Percentiles rank a stretch among this genome's conserved stretches.
phyloP scores from a whole-genome alignment of 2,797 vertebrate species.

The Bradypodion ventrale region DNA sequence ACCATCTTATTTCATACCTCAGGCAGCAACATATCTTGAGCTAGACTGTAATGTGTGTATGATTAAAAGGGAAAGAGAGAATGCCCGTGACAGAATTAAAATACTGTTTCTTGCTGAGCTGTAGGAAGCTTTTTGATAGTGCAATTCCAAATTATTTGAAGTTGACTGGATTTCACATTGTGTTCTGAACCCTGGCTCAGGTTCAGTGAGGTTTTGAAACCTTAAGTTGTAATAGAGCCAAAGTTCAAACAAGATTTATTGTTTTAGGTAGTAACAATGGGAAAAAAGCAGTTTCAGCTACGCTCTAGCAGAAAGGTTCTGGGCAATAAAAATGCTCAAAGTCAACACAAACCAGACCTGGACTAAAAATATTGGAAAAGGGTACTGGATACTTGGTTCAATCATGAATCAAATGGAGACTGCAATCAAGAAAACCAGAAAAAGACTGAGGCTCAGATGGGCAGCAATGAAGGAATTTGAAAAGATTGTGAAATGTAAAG shows the following conservation, averaged over 20 bases:
- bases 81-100: neutral
- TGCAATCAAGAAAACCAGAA: too few relatives aligned
- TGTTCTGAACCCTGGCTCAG: slow-evolving; percentile 9
- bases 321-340: neutral
- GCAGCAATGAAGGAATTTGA: too few relatives aligned
- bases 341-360: neutral
- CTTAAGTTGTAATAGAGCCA: neutral
- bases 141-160: slow-evolving; percentile 32
- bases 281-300: neutral
- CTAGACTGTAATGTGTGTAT: neutral
- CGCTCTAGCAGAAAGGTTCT: slow-evolving; percentile 1
- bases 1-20: neutral
- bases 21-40: neutral
- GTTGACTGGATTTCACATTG: slow-evolving; percentile 21
- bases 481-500: too few relatives aligned
- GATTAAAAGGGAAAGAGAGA: neutral
- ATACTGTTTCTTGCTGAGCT: neutral
- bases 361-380: neutral
- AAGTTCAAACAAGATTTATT: slow-evolving; percentile 22
- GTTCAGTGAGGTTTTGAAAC: slow-evolving; percentile 12
- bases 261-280: slow-evolving; percentile 9
- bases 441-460: too few relatives aligned
- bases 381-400: neutral
- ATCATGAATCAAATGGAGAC: too few relatives aligned
- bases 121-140: slow-evolving; percentile 7